phyloP scores from a whole-genome alignment of 2,888 invertebrate species.

The Leptodirus hochenwartii region DNA sequence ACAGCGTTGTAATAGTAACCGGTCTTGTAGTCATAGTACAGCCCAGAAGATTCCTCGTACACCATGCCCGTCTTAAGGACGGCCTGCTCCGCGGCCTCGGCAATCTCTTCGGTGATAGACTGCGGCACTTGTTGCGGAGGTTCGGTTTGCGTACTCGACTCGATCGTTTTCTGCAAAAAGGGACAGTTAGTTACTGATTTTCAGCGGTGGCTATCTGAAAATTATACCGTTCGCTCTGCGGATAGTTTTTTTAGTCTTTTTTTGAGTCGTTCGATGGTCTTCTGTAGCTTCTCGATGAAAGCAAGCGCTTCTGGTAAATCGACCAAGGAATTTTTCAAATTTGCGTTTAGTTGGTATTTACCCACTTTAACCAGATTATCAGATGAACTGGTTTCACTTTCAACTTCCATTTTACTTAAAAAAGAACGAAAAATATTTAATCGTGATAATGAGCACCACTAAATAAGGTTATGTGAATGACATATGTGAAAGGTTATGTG shows the following conservation, averaged over 20 bases:
- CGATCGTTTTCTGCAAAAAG: too few species aligned
- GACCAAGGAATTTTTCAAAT: slow-evolving; percentile 25
- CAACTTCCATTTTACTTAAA: slow-evolving; percentile 6
- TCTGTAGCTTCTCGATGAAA: slow-evolving; percentile 37
- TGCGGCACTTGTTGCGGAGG: slow-evolving; percentile 11
- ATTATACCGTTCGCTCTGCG: slow-evolving; percentile 31
- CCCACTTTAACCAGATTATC: slow-evolving; percentile 10
- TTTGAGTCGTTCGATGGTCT: slow-evolving; percentile 35
- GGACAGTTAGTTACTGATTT: too few species aligned
- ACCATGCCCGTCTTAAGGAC: slow-evolving; percentile 61
- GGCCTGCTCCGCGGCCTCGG: slow-evolving; percentile 55
- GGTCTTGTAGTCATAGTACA: slow-evolving; percentile 76
- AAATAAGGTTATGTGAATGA: too few species aligned
- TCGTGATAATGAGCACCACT: too few species aligned
- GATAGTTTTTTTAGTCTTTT: slow-evolving; percentile 38
- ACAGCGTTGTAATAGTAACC: slow-evolving; percentile 86
- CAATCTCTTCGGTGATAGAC: slow-evolving; percentile 57
- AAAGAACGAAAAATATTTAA: too few species aligned
- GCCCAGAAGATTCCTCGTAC: slow-evolving; percentile 69
- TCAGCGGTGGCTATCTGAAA: too few species aligned
- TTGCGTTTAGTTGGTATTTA: slow-evolving; percentile 14
- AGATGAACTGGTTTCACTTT: slow-evolving; percentile 1
- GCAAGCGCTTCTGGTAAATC: slow-evolving; percentile 39
- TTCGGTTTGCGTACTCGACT: slow-evolving; percentile 7
- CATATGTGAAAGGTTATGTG: too few species aligned